These are phyloP conservation scores for Patella caerulea DNA, from an alignment of 2,888 invertebrate species.

Conservation along the genomic window DNA sequence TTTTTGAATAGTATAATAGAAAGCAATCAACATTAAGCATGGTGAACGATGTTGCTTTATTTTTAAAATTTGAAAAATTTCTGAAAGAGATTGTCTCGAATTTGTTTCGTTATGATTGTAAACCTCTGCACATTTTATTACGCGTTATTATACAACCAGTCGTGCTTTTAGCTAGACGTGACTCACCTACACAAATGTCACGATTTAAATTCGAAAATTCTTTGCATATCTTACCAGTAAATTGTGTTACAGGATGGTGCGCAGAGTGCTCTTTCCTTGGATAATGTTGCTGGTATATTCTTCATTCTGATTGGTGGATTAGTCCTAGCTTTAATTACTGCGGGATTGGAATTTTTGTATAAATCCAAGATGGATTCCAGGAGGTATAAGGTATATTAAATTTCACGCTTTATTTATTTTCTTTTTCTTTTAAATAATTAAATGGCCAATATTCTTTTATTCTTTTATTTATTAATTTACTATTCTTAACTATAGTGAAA, in stretches of 20 bases:
- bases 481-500: no score
- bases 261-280: constrained; percentile 83
- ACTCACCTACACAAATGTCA: no score
- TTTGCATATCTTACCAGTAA: no score
- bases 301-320: constrained; percentile 97
- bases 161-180: no score
- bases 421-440: no score
- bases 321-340: constrained; percentile 89
- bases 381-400: constrained; percentile 60
- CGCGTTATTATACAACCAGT: no score
- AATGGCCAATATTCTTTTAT: no score
- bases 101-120: no score
- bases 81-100: not conserved
- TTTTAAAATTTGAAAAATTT: not conserved
- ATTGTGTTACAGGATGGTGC: constrained; percentile 76
- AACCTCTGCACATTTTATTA: no score
- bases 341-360: constrained; percentile 95
- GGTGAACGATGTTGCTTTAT: not conserved
- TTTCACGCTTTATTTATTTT: not conserved
- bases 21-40: no score
- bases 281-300: constrained; percentile 98
- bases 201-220: no score
- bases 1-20: no score
- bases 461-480: not conserved
- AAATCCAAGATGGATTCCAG: constrained; percentile 75